Evolutionary conservation across 2,113 vertebrate species (phyloP), one percentile per base, ranked within the genome.

Genomic region (Gavialis gangeticus): DNA sequence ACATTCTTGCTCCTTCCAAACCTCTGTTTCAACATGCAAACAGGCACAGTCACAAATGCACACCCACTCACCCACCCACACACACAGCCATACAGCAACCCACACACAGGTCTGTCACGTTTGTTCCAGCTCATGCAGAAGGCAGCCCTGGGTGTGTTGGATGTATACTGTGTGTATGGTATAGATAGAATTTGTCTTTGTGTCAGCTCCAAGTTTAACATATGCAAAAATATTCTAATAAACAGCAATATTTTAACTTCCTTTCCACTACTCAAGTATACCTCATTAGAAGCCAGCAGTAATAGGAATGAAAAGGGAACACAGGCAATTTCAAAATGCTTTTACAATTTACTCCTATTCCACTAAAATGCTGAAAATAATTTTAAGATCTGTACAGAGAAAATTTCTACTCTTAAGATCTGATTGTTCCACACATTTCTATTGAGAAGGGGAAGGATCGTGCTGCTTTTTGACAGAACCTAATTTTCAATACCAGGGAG

Each of bases 11-110:
- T 92, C 86, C 30, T 59, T 95, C 86, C 87, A 93, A 97, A 91
- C 86, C 92, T 92, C 91, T 95, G 80, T 79, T 97, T 88, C 87
- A 90, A 76, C 87, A 81, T 63, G 84, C 95, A 75, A 85, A 84
- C 91, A 27, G 90, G 89, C 95, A 66, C 95, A 66, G 90, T 92
- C 89, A 93, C 13, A 94, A 85, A 28, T 54, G 64, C 88, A 69
- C 6, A 5, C 71, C 89, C 67, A 24, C 55, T 19, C 78, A 22
- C 13, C 88, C 2, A 22, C 89, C 96, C 85, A 81, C 66, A 60
- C 78, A 67, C 85, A 75, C 59, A 91, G 77, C 83, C 83, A 66
- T 86, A n/a, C 59, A 69, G 59, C 83, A 76, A 80, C 83, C 89
- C 83, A 79, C 77, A 0, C 75, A 12, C 1, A 27, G 2, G 80